Conservation (phyloP, 2,113 vertebrate genomes). For the Potamarius usumacintae region DNA sequence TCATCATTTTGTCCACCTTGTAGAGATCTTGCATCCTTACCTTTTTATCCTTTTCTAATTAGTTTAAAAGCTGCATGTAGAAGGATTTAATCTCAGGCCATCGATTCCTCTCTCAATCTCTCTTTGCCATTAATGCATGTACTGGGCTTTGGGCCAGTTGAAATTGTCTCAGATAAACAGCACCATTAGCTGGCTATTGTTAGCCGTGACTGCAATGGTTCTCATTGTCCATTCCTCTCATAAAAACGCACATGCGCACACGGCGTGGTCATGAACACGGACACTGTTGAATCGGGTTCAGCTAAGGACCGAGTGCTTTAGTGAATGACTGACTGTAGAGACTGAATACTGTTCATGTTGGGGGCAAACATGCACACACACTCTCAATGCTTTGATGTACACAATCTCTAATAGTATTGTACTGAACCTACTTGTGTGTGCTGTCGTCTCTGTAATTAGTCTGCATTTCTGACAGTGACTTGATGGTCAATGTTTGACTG, state of each 20-base stretch:
- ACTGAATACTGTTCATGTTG: slow-evolving; percentile 10
- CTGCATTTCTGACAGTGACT: too few species aligned
- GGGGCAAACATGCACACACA: neutral
- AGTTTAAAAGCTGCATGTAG: slow-evolving; percentile 19
- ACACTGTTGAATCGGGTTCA: neutral
- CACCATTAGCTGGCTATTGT: slow-evolving; percentile 55
- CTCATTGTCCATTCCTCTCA: slow-evolving; percentile 36
- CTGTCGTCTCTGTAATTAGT: too few species aligned
- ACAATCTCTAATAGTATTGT: slow-evolving; percentile 45
- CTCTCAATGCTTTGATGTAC: neutral
- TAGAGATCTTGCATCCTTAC: neutral
- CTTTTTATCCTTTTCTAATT: neutral
- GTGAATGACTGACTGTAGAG: neutral
- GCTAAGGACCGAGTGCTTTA: neutral
- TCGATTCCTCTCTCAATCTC: neutral
- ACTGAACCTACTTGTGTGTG: too few species aligned
- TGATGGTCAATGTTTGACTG: neutral
- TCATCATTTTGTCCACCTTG: neutral
- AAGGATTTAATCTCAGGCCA: slow-evolving; percentile 11
- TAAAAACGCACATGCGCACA: slow-evolving; percentile 14
- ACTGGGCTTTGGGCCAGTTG: slow-evolving; percentile 38
- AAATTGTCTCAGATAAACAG: slow-evolving; percentile 51
- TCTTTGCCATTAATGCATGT: slow-evolving; percentile 41
- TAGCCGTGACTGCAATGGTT: slow-evolving; percentile 42
- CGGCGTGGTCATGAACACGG: neutral